Evolutionary conservation across 1,140 invertebrate species (phyloP).

Genomic region (Ephestia elutella): DNA sequence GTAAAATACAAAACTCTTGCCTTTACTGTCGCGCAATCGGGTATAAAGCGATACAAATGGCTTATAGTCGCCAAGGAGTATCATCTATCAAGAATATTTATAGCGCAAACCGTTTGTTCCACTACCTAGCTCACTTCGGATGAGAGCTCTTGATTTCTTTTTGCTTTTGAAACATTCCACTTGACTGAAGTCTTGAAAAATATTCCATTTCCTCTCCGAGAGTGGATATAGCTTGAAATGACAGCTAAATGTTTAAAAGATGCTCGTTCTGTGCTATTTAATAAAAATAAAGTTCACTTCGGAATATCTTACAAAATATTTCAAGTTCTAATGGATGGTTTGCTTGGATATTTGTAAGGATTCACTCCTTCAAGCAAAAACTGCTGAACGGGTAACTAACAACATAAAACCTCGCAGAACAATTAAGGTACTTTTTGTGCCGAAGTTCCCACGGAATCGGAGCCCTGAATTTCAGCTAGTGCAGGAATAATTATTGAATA

Average conservation of each 20-base stretch:
- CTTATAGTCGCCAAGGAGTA: neutral
- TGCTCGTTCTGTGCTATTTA: neutral
- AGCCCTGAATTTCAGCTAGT: too few relatives aligned
- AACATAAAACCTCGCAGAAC: too few relatives aligned
- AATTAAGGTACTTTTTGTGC: too few relatives aligned
- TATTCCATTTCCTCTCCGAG: neutral
- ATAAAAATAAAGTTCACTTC: neutral
- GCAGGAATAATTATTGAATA: too few relatives aligned
- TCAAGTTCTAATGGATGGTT: too few relatives aligned
- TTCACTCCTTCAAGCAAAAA: too few relatives aligned
- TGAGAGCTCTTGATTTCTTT: constrained; percentile 1
- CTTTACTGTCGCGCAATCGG: neutral
- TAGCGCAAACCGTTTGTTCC: neutral
- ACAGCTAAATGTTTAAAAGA: neutral
- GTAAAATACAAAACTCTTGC: neutral
- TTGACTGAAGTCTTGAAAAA: neutral
- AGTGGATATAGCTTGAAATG: neutral
- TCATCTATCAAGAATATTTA: constrained; percentile 5
- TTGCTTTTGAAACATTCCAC: neutral
- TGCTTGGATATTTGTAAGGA: too few relatives aligned
- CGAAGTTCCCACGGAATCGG: too few relatives aligned
- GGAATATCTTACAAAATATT: neutral
- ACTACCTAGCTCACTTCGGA: neutral
- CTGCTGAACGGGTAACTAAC: too few relatives aligned
- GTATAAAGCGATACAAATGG: constrained; percentile 5